Conservation (phyloP, 2,113 vertebrate species). For the Scomber colias region DNA sequence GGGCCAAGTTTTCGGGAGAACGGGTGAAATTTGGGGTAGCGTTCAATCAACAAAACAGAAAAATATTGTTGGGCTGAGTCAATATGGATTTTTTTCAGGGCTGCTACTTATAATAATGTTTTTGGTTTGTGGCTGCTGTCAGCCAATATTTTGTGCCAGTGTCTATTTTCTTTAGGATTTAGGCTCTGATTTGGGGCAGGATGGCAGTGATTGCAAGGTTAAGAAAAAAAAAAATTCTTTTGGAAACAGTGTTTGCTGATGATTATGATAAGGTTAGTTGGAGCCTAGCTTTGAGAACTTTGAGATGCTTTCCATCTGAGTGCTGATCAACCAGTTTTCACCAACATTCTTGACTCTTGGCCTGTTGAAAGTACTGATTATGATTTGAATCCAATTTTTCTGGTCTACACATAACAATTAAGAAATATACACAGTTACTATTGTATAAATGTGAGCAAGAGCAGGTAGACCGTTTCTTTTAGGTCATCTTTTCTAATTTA, state of each 20-base stretch:
- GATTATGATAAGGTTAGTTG: background rate
- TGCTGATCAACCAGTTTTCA: no score
- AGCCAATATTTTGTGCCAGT: background rate
- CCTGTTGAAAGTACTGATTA: background rate
- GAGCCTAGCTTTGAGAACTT: no score
- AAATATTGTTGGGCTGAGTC: constrained; percentile 29
- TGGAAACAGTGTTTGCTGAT: background rate
- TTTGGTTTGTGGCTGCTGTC: background rate
- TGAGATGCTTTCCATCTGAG: no score
- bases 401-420: no score
- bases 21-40: constrained; percentile 36
- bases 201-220: background rate
- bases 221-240: no score
- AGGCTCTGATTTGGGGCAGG: background rate
- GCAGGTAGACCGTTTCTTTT: no score
- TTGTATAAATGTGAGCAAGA: no score
- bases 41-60: constrained; percentile 40
- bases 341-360: background rate
- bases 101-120: background rate
- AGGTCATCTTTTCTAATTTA: background rate
- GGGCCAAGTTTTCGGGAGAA: constrained; percentile 50
- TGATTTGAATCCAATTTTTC: no score
- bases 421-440: no score
- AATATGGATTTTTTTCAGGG: background rate
- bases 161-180: background rate